Base-by-base conservation (phyloP, 1,140 invertebrate genomes). In the Zophobas atratus region DNA sequence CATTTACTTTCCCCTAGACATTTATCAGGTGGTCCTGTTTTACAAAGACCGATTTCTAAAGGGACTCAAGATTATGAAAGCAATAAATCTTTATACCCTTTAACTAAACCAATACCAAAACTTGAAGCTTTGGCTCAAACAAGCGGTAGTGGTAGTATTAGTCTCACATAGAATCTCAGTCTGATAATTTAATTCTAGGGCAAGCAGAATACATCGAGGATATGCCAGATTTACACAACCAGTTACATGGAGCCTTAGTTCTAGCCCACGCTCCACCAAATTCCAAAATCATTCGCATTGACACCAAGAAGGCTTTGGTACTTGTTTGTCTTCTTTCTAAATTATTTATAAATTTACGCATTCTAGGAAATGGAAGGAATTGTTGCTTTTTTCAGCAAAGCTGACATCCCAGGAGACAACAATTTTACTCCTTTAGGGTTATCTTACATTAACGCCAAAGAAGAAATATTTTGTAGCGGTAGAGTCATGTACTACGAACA, bases 371-470 rank as follows among this genome's bases (percentile, higher is more conserved):
- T 92, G 39, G 88, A 90, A 49, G 95, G 94, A 2, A 93, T 96
- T 1, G 80, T 94, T 1, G 90, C 89, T 0, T 94, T 94, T 82
- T 91, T 91, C 77, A 89, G 90, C n/a, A 92, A 92, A 0, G 92
- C 92, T 80, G 94, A 96, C 84, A 90, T 97, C 34, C 94, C 94
- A 0, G 95, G 94, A 0, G 87, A 87, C 53, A 95, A 95, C 84
- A 82, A 85, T 2, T 92, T 89, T 63, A 88, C 86, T 0, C 84
- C 86, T 0, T 49, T 2, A 0, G 82, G 82, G 20, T 20, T 46
- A 78, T 79, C 8, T 81, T 85, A 56, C 83, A 83, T 0, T 84
- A 77, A 78, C 86, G 87, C 20, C 20, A 86, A 87, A 32, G 88
- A 89, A 82, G 89, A 91, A 80, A 88, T 91, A 20, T 86, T 91